phyloP scores from a whole-genome alignment of 2,888 invertebrate genomes.

The Ochropacha duplaris region DNA sequence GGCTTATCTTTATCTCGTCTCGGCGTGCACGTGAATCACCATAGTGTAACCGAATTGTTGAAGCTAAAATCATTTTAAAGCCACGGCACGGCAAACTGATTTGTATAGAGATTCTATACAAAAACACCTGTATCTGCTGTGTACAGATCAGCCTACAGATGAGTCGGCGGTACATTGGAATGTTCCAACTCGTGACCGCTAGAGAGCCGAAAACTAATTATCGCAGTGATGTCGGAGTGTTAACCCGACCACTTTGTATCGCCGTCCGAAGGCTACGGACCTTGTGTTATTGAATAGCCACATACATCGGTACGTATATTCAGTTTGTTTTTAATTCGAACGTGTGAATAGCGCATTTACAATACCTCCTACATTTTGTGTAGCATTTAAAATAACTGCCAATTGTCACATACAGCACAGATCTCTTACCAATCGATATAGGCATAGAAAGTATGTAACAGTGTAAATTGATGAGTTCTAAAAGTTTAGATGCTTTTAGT shows the following conservation, averaged over 20 bases:
- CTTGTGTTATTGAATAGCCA: slow-evolving; percentile 1
- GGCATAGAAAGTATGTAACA: slow-evolving; percentile 25
- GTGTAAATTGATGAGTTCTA: slow-evolving; percentile 21
- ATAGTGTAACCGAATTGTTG: slow-evolving; percentile 32
- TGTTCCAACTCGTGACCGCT: slow-evolving; percentile 65
- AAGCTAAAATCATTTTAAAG: slow-evolving; percentile 37
- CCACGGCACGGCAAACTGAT: slow-evolving; percentile 43
- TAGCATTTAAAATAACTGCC: neutral
- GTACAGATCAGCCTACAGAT: slow-evolving; percentile 56
- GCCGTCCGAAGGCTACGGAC: slow-evolving; percentile 8
- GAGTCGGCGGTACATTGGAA: slow-evolving; percentile 67
- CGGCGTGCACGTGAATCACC: slow-evolving; percentile 6
- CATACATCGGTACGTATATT: slow-evolving; percentile 5
- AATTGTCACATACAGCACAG: neutral
- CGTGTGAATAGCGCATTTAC: neutral
- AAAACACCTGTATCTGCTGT: slow-evolving; percentile 63
- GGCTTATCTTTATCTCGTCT: slow-evolving; percentile 11
- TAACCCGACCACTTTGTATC: slow-evolving; percentile 29
- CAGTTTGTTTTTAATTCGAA: neutral
- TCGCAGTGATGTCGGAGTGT: slow-evolving; percentile 48
- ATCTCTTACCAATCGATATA: slow-evolving; percentile 3
- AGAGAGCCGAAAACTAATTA: slow-evolving; percentile 69
- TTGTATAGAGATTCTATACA: slow-evolving; percentile 54
- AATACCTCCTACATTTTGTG: neutral
- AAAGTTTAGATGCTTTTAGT: slow-evolving; percentile 7